Evolutionary conservation across 1,140 invertebrate species (phyloP), one percentile per base, ranked within the genome.

Genomic region (Trichogramma pretiosum): DNA sequence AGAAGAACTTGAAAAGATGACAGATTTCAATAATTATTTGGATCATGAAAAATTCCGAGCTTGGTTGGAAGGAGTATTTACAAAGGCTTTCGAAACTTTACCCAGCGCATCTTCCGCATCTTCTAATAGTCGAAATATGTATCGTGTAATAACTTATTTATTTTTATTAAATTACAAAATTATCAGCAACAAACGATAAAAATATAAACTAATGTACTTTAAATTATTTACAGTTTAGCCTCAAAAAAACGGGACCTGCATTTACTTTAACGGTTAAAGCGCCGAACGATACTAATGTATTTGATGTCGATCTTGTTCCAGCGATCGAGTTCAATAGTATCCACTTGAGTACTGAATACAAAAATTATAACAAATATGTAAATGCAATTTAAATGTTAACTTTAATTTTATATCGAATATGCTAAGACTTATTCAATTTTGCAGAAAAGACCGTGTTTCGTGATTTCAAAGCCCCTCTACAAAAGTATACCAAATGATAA

Each of bases 241-340:
- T 63, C 34, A 66, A 45, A 39, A 63, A 68, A 24, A 62, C 63
- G 4, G 73, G 74, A 2, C 74, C 74, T 3, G 73, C 74, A 0
- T 73, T 71, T 48, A 76, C 73, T 2, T 38, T 75, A 14, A 59
- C 50, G 16, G 52, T 74, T 13, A 34, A 13, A 38, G 8, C 55
- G 26, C n/a, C 38, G 1, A n/a, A n/a, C n/a, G 1, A 43, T 3
- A 4, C 8, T 13, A 11, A 8, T 17, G 45, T 4, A 53, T 63
- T 77, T 13, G 53, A 62, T 46, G 62, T 75, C 2, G 74, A 77
- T 49, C 50, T 77, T 28, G 74, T 72, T 26, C 72, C 74, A 0
- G 67, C 65, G 8, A 61, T 77, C 28, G 56, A 60, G 48, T 75
- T 75, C 39, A 17, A 28, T 16, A 18, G 24, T 16, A 8, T 26